A percentile compares a stretch with the other conserved stretches of the same genome.
These are phyloP conservation scores for Acanthopleura granulata DNA, from an alignment of 2,888 invertebrate species.

Conservation along the genomic window DNA sequence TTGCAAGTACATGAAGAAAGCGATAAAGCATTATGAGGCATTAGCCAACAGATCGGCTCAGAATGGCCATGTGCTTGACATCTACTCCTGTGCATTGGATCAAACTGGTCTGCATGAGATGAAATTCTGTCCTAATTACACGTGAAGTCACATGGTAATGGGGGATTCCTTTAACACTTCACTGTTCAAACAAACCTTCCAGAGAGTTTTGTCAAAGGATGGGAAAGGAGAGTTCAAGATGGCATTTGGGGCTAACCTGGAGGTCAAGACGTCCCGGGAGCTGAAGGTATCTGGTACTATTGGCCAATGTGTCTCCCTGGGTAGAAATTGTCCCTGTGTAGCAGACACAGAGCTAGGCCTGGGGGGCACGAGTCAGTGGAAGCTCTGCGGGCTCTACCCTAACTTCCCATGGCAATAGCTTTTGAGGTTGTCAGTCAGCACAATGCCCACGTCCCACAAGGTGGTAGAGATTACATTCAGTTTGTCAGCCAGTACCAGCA, in stretches of 20 bases:
- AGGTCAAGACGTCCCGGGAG: constrained; percentile 96
- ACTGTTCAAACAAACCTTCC: constrained; percentile 99
- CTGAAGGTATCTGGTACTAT: constrained; percentile 95
- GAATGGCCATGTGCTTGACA: constrained; percentile 97
- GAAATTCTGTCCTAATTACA: constrained; percentile 97
- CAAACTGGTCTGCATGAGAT: constrained; percentile 99
- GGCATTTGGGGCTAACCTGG: constrained; percentile 97
- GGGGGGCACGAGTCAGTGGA: constrained; percentile 98
- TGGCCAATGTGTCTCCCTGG: constrained; percentile 94
- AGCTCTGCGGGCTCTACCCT: constrained; percentile 93
- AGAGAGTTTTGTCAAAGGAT: constrained; percentile 94
- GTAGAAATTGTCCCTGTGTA: constrained; percentile 91
- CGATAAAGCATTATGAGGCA: constrained; percentile 94
- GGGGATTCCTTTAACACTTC: constrained; percentile 99
- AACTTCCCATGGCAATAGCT: constrained; percentile 91
- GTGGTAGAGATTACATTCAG: constrained; percentile 96
- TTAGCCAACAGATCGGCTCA: constrained; percentile 91
- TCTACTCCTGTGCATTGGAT: constrained; percentile 98
- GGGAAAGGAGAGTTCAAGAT: constrained; percentile 92
- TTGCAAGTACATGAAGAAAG: constrained; percentile 98
- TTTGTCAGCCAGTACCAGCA: constrained; percentile 99
- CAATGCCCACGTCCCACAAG: constrained; percentile 93
- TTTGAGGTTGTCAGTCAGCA: constrained; percentile 91
- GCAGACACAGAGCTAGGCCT: constrained; percentile 98
- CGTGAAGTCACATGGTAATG: constrained; percentile 93